These are phyloP conservation scores for Heterohyrax brucei DNA, from an alignment of 2,797 vertebrate genomes.

Conservation along the genomic window DNA sequence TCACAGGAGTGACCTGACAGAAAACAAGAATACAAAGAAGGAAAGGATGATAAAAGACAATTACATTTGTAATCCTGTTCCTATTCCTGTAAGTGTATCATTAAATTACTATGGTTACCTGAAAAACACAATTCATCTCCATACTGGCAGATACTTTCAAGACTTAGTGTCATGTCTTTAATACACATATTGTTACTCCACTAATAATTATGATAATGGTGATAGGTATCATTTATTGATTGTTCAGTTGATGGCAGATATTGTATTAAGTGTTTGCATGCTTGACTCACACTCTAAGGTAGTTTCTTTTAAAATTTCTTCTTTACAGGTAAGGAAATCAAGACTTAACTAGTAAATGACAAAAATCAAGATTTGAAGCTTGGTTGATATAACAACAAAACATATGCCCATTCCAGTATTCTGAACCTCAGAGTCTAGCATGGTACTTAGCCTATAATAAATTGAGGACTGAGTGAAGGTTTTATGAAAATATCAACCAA, in stretches of 20 bases:
- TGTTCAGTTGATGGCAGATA: neutral
- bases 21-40: neutral
- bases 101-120: constrained; percentile 34
- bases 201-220: constrained; percentile 12
- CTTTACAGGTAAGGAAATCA: constrained; percentile 1
- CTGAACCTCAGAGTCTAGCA: neutral
- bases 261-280: neutral
- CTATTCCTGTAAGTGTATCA: neutral
- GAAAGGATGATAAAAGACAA: neutral
- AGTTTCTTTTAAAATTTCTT: neutral
- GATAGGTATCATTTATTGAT: neutral
- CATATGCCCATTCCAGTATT: neutral
- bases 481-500: constrained; percentile 30
- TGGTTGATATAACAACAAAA: neutral
- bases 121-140: constrained; percentile 2
- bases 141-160: neutral
- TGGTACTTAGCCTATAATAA: neutral
- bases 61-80: constrained; percentile 29
- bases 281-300: neutral
- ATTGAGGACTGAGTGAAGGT: neutral
- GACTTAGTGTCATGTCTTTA: neutral
- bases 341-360: neutral
- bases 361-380: constrained; percentile 4
- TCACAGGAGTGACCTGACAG: neutral
- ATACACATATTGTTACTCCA: neutral